Evolutionary conservation across 2,113 vertebrate species (phyloP), one percentile per base, ranked within the genome.

Genomic region (Mastomys natalensis): DNA sequence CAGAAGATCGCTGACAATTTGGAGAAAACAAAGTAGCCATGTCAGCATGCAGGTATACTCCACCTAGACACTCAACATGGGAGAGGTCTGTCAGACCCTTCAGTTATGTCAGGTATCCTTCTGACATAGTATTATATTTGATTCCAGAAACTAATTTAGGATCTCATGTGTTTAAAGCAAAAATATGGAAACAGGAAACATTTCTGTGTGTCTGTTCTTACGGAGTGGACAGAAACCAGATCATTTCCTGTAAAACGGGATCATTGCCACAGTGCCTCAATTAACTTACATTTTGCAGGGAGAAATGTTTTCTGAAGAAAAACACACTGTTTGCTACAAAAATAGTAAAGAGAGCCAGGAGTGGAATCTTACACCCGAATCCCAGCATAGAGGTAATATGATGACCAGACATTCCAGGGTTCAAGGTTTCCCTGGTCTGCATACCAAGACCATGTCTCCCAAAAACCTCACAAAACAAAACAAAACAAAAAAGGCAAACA

Each of bases 281-380:
- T 31, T 53, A 70, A 51, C 58, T 92, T 77, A 91, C 7, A 74
- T 60, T 94, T 94, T 94, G 31, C 53, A 55, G 8, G 0, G 5
- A 89, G 66, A 93, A 55, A 68, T 17, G 3, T 58, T 97, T 96
- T 82, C 68, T 95, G 4, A 74, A 74, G 86, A 70, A 94, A 81
- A 87, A 29, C 43, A 78, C 1, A 89, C 16, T 64, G 0, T 82
- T 86, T 82, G 40, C n/a, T 12, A 55, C 21, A 82, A n/a, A 60
- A 55, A 68, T 3, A 81, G n/a, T 6, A 66, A 86, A 45, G 29
- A 19, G 60, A 45, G 60, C 5, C 16, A 45, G 16, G 60, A 45
- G 9, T 64, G 60, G 26, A 2, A 2, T 29, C 40, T 45, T 31
- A 34, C 26, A 45, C 16, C 26, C 16, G 1, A 17, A 85, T 45